Evolutionary conservation across 2,888 invertebrate genomes (phyloP), one percentile per base, ranked within the genome.

Genomic region (Caenorhabditis uteleia): DNA sequence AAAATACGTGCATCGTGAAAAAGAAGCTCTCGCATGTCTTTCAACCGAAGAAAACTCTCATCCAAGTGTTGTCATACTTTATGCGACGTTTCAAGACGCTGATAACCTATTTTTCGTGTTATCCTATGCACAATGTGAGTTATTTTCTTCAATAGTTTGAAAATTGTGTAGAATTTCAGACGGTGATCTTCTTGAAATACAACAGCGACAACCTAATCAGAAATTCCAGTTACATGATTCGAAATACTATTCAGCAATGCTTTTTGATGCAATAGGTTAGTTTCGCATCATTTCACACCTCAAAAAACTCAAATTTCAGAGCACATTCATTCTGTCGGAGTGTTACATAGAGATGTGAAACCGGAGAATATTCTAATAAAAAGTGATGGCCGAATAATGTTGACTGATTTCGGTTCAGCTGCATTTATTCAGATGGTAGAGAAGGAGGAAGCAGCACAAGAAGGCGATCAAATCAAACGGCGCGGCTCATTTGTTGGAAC

Each of bases 401-500:
- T 98, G 62, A 93, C 94, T 40, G 98, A 98, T 86, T 98, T 98
- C 85, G 98, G 98, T 44, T 93, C 93, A 47, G 91, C 93, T 2
- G 94, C 71, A 38, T 67, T 66, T 29, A 14, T 77, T 14, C 33
- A 54, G n/a, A 48, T 64, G 23, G 45, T 44, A 23, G 55, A 51
- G 5, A 12, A 23, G 16, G 39, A 40, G 40, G 44, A 49, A 14
- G 8, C 36, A 4, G 29, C 20, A 20, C 42, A 47, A 26, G 48
- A 47, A 14, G n/a, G 8, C 7, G 21, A 10, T 16, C 20, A 18
- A 6, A 21, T 20, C 7, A 39, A 21, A 14, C 23, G 79, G 23
- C 48, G 72, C 33, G 58, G 54, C 69, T 87, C 87, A 8, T 97
- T 98, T 85, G 95, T 97, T 16, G 98, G 98, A 47, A 98, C 97